Conservation (phyloP, 2,888 invertebrate species). For the Parnassius orleans region DNA sequence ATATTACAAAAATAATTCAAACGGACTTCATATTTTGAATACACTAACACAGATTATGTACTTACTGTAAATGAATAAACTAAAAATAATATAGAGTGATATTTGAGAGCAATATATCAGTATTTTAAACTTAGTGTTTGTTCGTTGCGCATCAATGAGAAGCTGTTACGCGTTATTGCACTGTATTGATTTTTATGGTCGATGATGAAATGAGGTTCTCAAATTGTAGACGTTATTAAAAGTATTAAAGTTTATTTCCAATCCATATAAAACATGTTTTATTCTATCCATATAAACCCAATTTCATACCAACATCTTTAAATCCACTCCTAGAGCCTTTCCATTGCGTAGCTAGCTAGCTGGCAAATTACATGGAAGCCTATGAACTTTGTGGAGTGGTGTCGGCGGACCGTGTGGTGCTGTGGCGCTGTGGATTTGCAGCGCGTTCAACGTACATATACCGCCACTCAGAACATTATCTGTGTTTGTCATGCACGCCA, state of each 20-base stretch:
- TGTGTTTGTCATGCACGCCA: too few relatives aligned
- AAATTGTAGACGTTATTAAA: constrained; percentile 67
- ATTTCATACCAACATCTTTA: too few relatives aligned
- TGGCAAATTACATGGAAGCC: too few relatives aligned
- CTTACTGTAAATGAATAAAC: constrained; percentile 30
- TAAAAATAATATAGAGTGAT: constrained; percentile 44
- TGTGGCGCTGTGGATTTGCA: too few relatives aligned
- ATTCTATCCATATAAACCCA: constrained; percentile 30
- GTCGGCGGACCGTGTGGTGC: too few relatives aligned
- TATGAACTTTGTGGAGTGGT: too few relatives aligned
- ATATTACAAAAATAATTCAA: too few relatives aligned
- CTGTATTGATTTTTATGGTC: constrained; percentile 45
- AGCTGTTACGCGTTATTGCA: constrained; percentile 30
- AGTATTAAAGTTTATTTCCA: constrained; percentile 75
- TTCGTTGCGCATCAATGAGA: constrained; percentile 19
- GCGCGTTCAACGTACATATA: too few relatives aligned
- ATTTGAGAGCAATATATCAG: constrained; percentile 63
- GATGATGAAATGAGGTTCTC: constrained; percentile 47
- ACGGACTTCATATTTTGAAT: constrained; percentile 7
- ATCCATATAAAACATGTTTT: constrained; percentile 51
- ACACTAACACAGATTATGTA: constrained; percentile 26
- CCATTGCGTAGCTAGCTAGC: too few relatives aligned
- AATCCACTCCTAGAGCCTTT: too few relatives aligned
- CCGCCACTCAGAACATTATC: too few relatives aligned
- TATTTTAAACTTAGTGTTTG: constrained; percentile 45